Base-by-base conservation (phyloP, 2,888 invertebrate species). In the Drosophila testacea region DNA sequence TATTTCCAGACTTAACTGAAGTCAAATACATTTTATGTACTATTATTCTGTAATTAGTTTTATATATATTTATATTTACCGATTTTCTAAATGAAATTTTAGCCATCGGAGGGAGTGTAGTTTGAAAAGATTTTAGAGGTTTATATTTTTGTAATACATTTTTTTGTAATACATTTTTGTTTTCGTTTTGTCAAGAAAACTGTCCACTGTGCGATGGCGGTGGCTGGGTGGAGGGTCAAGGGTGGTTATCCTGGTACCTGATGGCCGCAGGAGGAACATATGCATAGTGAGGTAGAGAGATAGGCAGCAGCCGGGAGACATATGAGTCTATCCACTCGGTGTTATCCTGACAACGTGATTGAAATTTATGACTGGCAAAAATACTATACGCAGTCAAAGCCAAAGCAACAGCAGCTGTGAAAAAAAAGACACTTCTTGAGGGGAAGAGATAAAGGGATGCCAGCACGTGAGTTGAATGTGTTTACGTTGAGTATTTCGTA, bases 331-430 rank as follows among this genome's bases (percentile, higher is more conserved):
- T 89, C 89, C 85, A 89, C 77, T 83, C 74, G 68, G 83, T 78
- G 90, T 88, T 85, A 89, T 88, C 79, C 82, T 80, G 88, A 88
- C 85, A 86, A 86, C 85, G 90, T 86, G 85, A 86, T 86, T 86
- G 85, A 86, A 86, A 86, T 86, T 86, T 86, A 86, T 86, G 85
- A 86, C 90, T 88, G 83, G 86, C 83, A 85, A 86, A 88, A 85
- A 82, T 82, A 88, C 44, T 73, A 77, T 47, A 59, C 61, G 68
- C 79, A 75, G 60, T 22, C 68, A 42, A 39, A 52, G 46, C 36
- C 47, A 47, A 39, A 64, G 22, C 50, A 68, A 36, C 66, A 69
- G 57, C 78, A 67, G 64, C 78, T 77, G 78, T 73, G 60, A 69
- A 69, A 50, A 36, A 16, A 56, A 34, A 41, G 28, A 56, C 36